phyloP scores from a whole-genome alignment of 2,888 invertebrate genomes.

The Cosmopolites sordidus region DNA sequence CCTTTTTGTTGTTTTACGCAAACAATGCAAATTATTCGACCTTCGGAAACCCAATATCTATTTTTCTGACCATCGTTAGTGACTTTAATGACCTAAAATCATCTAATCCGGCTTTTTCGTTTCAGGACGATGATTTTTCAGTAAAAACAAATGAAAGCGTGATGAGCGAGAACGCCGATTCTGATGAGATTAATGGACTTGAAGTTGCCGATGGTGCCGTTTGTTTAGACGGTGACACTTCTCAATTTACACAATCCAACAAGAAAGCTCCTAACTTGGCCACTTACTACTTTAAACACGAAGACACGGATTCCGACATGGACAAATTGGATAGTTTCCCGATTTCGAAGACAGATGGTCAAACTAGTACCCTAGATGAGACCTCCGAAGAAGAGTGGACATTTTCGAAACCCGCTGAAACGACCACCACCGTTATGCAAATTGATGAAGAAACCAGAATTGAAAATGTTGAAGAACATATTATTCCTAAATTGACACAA shows the following conservation, averaged over 20 bases:
- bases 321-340: slow-evolving; percentile 48
- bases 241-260: slow-evolving; percentile 57
- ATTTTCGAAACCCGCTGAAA: slow-evolving; percentile 50
- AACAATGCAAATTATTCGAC: too few relatives aligned
- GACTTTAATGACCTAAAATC: background rate
- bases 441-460: slow-evolving; percentile 21
- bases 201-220: slow-evolving; percentile 30
- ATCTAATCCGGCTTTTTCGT: slow-evolving; percentile 12
- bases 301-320: slow-evolving; percentile 80
- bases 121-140: slow-evolving; percentile 36
- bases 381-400: slow-evolving; percentile 70
- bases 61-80: background rate
- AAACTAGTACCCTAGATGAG: slow-evolving; percentile 40
- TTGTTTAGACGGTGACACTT: slow-evolving; percentile 37
- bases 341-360: slow-evolving; percentile 21
- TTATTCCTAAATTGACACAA: slow-evolving; percentile 38
- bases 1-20: too few relatives aligned
- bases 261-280: slow-evolving; percentile 77
- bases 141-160: slow-evolving; percentile 33
- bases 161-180: slow-evolving; percentile 34
- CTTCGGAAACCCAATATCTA: background rate
- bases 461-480: slow-evolving; percentile 30
- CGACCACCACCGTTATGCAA: slow-evolving; percentile 7
- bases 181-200: slow-evolving; percentile 25
- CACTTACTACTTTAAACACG: slow-evolving; percentile 81